Evolutionary conservation across 2,797 vertebrate genomes (phyloP).

Genomic region (Artibeus jamaicensis): DNA sequence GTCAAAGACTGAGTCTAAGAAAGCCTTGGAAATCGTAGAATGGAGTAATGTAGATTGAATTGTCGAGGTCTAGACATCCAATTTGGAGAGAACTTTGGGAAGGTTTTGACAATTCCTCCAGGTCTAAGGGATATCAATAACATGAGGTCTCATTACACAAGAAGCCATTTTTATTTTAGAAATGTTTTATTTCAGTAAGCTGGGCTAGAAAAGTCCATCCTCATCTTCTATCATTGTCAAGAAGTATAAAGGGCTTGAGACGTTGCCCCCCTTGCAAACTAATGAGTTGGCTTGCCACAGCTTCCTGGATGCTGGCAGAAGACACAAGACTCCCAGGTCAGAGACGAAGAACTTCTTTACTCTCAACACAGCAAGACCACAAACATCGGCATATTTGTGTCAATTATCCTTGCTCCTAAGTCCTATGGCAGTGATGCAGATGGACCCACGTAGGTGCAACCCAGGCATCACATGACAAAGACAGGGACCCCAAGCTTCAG

Average conservation of each 20-base stretch:
- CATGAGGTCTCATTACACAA: neutral
- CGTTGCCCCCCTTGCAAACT: neutral
- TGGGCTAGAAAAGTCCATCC: neutral
- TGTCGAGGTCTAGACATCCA: neutral
- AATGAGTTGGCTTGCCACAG: neutral
- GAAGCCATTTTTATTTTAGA: neutral
- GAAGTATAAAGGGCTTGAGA: neutral
- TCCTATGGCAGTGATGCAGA: neutral
- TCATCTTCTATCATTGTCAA: neutral
- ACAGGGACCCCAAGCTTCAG: neutral
- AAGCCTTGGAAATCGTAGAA: neutral
- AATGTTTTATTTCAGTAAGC: neutral
- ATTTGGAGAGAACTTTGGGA: neutral
- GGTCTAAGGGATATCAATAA: neutral
- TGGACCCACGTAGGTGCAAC: neutral
- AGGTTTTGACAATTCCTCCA: neutral
- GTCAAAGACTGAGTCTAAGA: neutral
- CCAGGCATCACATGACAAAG: neutral
- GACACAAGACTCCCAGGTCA: neutral
- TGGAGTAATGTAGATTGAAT: neutral
- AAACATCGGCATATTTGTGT: neutral
- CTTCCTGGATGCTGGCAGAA: neutral
- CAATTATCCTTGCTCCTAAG: neutral
- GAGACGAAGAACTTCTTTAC: neutral
- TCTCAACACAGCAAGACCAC: neutral